Evolutionary conservation across 2,797 vertebrate species (phyloP).

Genomic region (Micrastur ruficollis): DNA sequence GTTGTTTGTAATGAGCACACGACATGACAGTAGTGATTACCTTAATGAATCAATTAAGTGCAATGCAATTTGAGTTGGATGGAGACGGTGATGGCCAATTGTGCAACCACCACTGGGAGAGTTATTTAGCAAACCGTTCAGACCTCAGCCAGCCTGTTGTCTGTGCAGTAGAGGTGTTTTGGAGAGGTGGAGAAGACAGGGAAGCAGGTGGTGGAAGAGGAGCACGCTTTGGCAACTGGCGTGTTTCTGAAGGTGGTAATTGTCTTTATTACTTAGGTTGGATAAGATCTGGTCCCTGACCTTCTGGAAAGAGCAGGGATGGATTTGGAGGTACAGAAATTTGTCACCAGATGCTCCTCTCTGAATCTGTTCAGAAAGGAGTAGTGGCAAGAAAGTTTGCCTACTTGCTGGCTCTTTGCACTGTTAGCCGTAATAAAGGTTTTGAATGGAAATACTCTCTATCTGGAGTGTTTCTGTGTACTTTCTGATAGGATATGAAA

Average conservation of each 20-base stretch:
- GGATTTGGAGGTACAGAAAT: not conserved
- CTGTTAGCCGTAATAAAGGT: accelerated
- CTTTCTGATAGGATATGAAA: not conserved
- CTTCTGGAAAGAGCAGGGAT: not conserved
- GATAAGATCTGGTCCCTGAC: too few species aligned
- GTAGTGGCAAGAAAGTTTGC: accelerated
- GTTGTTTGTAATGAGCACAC: not conserved
- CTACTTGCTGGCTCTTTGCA: not conserved
- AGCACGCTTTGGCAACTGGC: accelerated
- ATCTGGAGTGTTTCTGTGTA: accelerated
- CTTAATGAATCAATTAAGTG: slow-evolving; percentile 18
- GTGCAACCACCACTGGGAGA: not conserved
- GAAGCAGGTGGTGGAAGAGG: not conserved
- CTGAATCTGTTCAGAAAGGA: not conserved
- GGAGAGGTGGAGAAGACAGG: not conserved
- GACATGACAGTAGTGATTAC: not conserved
- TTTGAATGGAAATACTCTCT: not conserved
- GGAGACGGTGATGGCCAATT: not conserved
- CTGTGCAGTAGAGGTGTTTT: not conserved
- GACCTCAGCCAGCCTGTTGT: not conserved
- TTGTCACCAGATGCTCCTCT: not conserved
- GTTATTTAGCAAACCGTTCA: not conserved
- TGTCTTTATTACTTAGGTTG: not conserved
- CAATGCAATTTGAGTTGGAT: not conserved
- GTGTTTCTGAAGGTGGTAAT: accelerated